Conservation (phyloP, 2,113 vertebrate genomes). For the Neotoma lepida region DNA sequence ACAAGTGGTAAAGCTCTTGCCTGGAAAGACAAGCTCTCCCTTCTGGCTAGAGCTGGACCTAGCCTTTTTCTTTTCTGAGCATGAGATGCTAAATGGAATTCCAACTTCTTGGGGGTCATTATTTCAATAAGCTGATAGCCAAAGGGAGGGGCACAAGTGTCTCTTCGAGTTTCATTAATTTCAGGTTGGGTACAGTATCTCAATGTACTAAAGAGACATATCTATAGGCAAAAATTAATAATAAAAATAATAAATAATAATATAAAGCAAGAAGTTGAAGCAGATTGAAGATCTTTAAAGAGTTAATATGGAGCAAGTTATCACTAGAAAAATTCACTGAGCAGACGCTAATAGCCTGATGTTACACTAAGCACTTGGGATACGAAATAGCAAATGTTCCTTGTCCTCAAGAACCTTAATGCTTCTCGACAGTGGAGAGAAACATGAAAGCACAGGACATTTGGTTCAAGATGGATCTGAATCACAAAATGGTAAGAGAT, state of each 20-base stretch:
- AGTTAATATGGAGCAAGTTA: background rate
- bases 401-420: background rate
- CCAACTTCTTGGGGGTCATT: background rate
- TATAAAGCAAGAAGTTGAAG: background rate
- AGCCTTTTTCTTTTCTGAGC: background rate
- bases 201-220: background rate
- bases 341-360: background rate
- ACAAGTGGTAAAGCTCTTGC: background rate
- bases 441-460: background rate
- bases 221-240: background rate
- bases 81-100: background rate
- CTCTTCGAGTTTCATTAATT: background rate
- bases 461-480: background rate
- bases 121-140: background rate
- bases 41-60: background rate
- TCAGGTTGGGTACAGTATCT: background rate
- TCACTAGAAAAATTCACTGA: background rate
- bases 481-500: background rate
- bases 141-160: background rate
- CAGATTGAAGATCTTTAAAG: background rate
- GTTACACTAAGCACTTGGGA: background rate
- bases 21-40: background rate
- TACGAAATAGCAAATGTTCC: background rate
- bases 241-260: background rate
- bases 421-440: background rate